Conservation (phyloP, 2,888 invertebrate species). For the Ophioninae sp. region DNA sequence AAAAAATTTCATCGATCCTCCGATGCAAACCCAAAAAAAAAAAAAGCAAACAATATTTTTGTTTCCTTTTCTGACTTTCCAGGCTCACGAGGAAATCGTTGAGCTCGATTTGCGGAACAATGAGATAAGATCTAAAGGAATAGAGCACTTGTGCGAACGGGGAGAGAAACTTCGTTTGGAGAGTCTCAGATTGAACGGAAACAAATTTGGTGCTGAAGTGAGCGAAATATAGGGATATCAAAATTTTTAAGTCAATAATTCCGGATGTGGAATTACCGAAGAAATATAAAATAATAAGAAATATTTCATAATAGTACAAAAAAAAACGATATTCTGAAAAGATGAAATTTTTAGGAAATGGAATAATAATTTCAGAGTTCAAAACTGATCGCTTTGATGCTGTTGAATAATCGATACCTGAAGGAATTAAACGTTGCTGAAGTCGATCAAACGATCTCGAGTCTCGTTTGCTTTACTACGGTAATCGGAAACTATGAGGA, state of each 20-base stretch:
- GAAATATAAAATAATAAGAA: too few species aligned
- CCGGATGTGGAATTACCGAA: too few species aligned
- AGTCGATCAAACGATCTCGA: slow-evolving; percentile 83
- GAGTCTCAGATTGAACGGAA: slow-evolving; percentile 84
- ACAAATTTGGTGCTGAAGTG: slow-evolving; percentile 83
- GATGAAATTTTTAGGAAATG: neutral
- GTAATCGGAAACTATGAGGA: slow-evolving; percentile 80
- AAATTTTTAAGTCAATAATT: too few species aligned
- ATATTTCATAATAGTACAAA: too few species aligned
- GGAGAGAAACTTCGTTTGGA: slow-evolving; percentile 80
- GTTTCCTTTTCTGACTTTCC: slow-evolving; percentile 74
- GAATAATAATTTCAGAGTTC: slow-evolving; percentile 80
- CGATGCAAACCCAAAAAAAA: neutral
- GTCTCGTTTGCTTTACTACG: slow-evolving; percentile 82
- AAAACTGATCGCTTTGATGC: slow-evolving; percentile 82
- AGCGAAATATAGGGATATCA: neutral
- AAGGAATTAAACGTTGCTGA: slow-evolving; percentile 84
- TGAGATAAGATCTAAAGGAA: slow-evolving; percentile 81
- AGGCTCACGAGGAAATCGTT: slow-evolving; percentile 81
- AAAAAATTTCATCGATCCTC: neutral
- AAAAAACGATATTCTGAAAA: neutral
- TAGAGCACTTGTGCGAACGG: slow-evolving; percentile 72
- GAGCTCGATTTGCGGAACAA: slow-evolving; percentile 84
- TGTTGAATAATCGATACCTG: slow-evolving; percentile 81
- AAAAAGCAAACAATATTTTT: neutral